These are phyloP conservation scores for Teinopalpus imperialis DNA, from an alignment of 2,888 invertebrate genomes.

Conservation along the genomic window DNA sequence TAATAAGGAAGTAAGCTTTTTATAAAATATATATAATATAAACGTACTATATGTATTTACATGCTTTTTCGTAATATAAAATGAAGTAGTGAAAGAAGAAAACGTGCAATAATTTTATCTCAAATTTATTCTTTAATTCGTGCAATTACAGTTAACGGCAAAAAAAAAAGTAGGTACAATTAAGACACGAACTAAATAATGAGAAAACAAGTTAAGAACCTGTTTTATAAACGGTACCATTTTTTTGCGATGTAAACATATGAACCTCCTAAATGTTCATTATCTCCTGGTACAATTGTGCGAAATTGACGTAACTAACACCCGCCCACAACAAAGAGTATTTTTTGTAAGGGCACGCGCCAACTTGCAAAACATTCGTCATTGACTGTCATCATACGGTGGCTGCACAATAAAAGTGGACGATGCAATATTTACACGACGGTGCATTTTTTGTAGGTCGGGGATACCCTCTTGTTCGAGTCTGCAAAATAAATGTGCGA, in stretches of 20 bases:
- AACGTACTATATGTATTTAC: too few relatives aligned
- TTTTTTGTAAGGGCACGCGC: conserved; percentile 68
- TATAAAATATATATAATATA: too few relatives aligned
- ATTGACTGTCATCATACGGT: conserved; percentile 73
- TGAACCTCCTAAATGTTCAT: conserved; percentile 48
- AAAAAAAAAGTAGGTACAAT: conserved; percentile 6
- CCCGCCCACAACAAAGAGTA: conserved; percentile 51
- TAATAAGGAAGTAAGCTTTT: too few relatives aligned
- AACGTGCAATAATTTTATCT: background rate
- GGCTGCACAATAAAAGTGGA: conserved; percentile 65
- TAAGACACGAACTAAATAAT: conserved; percentile 20
- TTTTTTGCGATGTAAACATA: conserved; percentile 47
- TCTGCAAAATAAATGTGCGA: conserved; percentile 48
- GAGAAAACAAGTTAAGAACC: conserved; percentile 30
- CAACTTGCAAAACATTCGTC: conserved; percentile 47
- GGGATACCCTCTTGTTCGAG: conserved; percentile 65
- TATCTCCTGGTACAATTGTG: conserved; percentile 74
- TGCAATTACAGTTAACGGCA: conserved; percentile 8
- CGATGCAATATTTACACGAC: conserved; percentile 51
- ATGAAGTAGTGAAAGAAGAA: too few relatives aligned
- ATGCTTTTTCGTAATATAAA: too few relatives aligned
- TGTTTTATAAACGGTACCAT: conserved; percentile 19
- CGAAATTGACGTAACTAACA: conserved; percentile 76
- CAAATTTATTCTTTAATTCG: background rate
- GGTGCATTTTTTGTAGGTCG: conserved; percentile 68